A percentile compares a stretch with the other conserved stretches of the same genome.
Evolutionary conservation across 2,888 invertebrate genomes (phyloP).

Genomic region (Agonopterix subpropinquella): DNA sequence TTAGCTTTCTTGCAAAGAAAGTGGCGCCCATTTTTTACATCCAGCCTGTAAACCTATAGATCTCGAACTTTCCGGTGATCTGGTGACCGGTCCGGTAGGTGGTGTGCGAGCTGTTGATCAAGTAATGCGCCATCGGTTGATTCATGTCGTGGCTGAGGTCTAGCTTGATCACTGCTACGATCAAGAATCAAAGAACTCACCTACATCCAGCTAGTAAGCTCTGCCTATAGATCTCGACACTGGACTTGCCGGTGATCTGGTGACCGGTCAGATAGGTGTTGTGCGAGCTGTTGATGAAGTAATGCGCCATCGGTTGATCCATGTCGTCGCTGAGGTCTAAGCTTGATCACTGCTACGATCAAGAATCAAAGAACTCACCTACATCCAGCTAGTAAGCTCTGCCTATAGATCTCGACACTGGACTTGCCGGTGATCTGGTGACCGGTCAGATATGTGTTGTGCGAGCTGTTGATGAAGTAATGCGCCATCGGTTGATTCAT

Average conservation of each 20-base stretch:
- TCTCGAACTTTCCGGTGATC: conserved; percentile 96
- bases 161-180: conserved; percentile 91
- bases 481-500: conserved; percentile 97
- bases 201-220: conserved; percentile 96
- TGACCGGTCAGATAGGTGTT: conserved; percentile 98
- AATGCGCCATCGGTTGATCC: conserved; percentile 96
- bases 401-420: conserved; percentile 98
- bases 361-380: no score
- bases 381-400: conserved; percentile 95
- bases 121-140: conserved; percentile 96
- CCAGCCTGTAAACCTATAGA: conserved; percentile 96
- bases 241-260: conserved; percentile 96
- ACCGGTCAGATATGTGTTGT: conserved; percentile 98
- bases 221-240: conserved; percentile 97
- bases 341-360: conserved; percentile 90
- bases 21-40: conserved; percentile 70
- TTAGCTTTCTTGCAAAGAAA: no score
- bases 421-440: conserved; percentile 97
- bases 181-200: conserved; percentile 51
- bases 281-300: conserved; percentile 99
- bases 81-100: conserved; percentile 98
- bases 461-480: conserved; percentile 99
- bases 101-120: conserved; percentile 98
- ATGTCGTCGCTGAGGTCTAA: conserved; percentile 96
- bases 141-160: conserved; percentile 97